Base-by-base conservation (phyloP, 2,888 invertebrate species). In the Nymphalis urticae region DNA sequence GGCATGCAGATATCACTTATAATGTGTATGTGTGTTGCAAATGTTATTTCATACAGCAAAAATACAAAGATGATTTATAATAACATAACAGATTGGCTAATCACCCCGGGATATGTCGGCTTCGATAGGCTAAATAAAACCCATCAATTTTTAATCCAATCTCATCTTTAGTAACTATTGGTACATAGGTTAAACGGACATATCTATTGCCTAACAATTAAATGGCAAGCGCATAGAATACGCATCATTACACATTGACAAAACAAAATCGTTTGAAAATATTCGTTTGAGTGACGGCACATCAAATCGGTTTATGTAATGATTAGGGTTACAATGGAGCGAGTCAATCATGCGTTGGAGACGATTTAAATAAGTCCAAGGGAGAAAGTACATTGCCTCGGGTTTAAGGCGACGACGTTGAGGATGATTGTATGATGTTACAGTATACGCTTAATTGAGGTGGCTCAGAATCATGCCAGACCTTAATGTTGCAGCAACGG, bases 351-450 rank as follows among this genome's bases (percentile, higher is more conserved):
- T 74, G 84, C 77, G 76, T 88, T 88, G 89, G 91, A 90, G 92
- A 91, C 90, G 88, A 80, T 89, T 90, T 88, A 88, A 91, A 91
- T 90, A 89, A 90, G 87, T 87, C 82, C 84, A 89, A 78, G 83
- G 86, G 90, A 89, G 92, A 92, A 91, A 92, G 91, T 88, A 80
- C 78, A 78, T 75, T 69, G 86, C 87, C 83, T 73, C 76, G 79
- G 86, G 89, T 85, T 74, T 77, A 36, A 36, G 58, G 79, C 63
- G 74, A 76, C 81, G 83, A 76, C 81, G 83, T 83, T 84, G 82
- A 69, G 54, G 66, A 70, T 64, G 66, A 62, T 68, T 61, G 63
- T 68, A 53, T 62, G 50, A 67, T 32, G 48, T 48, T 62, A 67
- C 36, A 50, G 66, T 69, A 56, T 60, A 83, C 75, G 73, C 81